Percentiles rank a stretch among this genome's conserved stretches.
Evolutionary conservation across 1,140 invertebrate genomes (phyloP).

Genomic region (Drosophila paulistorum): DNA sequence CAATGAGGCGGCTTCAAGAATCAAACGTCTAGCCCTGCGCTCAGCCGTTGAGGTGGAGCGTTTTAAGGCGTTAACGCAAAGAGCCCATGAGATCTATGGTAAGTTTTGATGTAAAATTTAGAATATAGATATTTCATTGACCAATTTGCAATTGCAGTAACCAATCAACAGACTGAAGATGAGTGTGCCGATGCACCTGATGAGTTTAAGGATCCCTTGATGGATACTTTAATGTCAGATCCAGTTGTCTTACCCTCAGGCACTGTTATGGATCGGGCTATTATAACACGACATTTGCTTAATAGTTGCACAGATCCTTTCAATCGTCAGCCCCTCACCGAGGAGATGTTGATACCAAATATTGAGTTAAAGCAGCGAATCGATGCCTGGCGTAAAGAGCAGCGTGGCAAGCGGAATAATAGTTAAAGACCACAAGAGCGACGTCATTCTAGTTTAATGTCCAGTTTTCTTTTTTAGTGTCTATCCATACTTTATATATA

Average conservation of each 20-base stretch:
- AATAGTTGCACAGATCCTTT: slow-evolving; percentile 99
- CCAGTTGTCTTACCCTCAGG: slow-evolving; percentile 97
- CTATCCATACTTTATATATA: slow-evolving; percentile 40
- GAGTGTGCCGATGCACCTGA: slow-evolving; percentile 98
- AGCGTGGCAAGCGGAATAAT: slow-evolving; percentile 84
- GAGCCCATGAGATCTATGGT: slow-evolving; percentile 90
- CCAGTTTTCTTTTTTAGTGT: slow-evolving; percentile 64
- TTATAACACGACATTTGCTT: slow-evolving; percentile 96
- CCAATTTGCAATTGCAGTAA: slow-evolving; percentile 84
- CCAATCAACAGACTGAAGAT: slow-evolving; percentile 93
- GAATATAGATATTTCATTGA: not conserved
- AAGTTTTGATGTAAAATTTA: slow-evolving; percentile 29
- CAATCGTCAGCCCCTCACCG: slow-evolving; percentile 95
- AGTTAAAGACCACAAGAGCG: slow-evolving; percentile 57
- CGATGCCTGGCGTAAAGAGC: slow-evolving; percentile 90
- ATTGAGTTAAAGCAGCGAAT: slow-evolving; percentile 91
- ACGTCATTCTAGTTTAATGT: slow-evolving; percentile 66
- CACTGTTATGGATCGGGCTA: slow-evolving; percentile 96
- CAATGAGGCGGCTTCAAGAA: slow-evolving; percentile 92
- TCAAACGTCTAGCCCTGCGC: slow-evolving; percentile 93
- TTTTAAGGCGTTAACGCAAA: slow-evolving; percentile 91
- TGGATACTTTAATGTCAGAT: slow-evolving; percentile 99
- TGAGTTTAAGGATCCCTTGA: slow-evolving; percentile 98
- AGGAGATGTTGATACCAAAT: slow-evolving; percentile 91
- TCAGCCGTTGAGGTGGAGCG: slow-evolving; percentile 91